These are phyloP conservation scores for Cataglyphis livida DNA, from an alignment of 2,888 invertebrate genomes.

Conservation along the genomic window DNA sequence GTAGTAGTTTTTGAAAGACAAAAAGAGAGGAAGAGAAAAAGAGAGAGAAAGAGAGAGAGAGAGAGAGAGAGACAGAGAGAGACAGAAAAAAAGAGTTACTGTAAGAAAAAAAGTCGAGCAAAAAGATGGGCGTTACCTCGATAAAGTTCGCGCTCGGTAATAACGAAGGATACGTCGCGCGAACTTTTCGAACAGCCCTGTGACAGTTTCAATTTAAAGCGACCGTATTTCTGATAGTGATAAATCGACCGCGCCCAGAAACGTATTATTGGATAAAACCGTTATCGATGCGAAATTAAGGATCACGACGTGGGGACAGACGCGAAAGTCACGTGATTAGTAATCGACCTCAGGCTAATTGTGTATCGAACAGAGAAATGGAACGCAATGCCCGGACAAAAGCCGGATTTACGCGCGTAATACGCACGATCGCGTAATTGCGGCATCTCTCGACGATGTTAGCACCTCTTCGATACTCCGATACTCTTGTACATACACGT, in stretches of 20 bases:
- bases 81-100: background rate
- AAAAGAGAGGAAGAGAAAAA: background rate
- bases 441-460: background rate
- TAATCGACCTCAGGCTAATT: background rate
- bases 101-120: background rate
- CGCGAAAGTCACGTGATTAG: background rate
- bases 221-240: conserved; percentile 42
- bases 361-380: background rate
- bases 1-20: background rate
- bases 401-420: background rate
- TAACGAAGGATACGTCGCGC: conserved; percentile 4
- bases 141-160: conserved; percentile 24
- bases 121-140: conserved; percentile 22
- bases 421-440: background rate
- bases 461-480: conserved; percentile 1
- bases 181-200: conserved; percentile 7
- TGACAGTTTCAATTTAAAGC: conserved; percentile 40
- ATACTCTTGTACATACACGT: conserved; percentile 48
- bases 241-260: conserved; percentile 31
- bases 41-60: background rate
- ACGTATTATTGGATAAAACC: background rate
- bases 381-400: background rate
- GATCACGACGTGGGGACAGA: background rate
- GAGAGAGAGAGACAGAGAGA: background rate
- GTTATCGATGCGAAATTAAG: conserved; percentile 30